A percentile compares a stretch with the other conserved stretches of the same genome.
Evolutionary conservation across 2,888 invertebrate species (phyloP).

Genomic region (Lumbricus terrestris): DNA sequence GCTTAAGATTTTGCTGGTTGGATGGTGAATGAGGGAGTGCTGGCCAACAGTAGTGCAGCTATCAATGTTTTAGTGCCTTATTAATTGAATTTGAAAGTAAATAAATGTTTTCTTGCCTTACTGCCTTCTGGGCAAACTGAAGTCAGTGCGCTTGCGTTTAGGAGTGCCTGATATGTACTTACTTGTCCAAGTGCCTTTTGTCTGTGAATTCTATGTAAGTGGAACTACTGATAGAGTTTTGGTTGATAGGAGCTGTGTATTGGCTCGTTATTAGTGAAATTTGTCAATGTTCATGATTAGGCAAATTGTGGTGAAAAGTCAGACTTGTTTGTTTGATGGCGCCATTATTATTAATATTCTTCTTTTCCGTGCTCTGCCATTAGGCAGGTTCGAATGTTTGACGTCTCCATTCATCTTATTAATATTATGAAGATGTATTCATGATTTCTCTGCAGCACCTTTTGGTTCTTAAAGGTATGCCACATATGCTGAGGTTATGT

Average conservation of each 20-base stretch:
- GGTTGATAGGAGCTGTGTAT: neutral
- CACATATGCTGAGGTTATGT: neutral
- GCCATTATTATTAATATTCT: too few species aligned
- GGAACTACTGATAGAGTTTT: neutral
- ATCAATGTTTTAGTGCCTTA: neutral
- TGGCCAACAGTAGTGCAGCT: neutral
- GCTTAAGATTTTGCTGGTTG: too few species aligned
- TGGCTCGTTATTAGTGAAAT: neutral
- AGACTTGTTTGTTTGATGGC: neutral
- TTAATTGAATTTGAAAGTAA: neutral
- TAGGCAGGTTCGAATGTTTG: too few species aligned
- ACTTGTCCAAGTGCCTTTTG: neutral
- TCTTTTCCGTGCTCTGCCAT: too few species aligned
- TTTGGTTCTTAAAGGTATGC: neutral
- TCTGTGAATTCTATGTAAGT: neutral
- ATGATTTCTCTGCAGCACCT: neutral
- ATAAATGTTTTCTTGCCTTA: neutral
- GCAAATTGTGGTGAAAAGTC: neutral
- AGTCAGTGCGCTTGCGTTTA: neutral
- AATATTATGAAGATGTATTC: too few species aligned
- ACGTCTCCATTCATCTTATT: too few species aligned
- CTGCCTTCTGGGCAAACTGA: neutral
- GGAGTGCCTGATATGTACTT: neutral
- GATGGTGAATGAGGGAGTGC: neutral
- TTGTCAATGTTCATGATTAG: neutral